Evolutionary conservation across 2,113 vertebrate genomes (phyloP).

Genomic region (Varanus komodoensis): DNA sequence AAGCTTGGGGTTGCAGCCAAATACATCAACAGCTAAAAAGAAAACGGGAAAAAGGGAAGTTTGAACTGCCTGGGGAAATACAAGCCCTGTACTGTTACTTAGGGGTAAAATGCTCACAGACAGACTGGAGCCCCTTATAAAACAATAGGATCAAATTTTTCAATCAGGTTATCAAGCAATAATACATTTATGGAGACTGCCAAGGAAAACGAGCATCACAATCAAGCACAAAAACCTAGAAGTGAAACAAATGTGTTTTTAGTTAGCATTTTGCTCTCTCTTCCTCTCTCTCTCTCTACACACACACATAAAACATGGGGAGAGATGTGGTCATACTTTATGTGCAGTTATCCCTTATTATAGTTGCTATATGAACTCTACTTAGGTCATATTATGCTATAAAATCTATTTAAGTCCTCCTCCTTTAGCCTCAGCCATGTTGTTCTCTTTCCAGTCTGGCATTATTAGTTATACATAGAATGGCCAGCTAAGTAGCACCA

Average conservation of each 20-base stretch:
- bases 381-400: too few relatives aligned
- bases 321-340: slow-evolving; percentile 65
- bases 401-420: not conserved
- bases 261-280: slow-evolving; percentile 67
- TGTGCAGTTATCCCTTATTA: slow-evolving; percentile 70
- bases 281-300: slow-evolving; percentile 48
- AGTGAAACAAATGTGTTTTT: slow-evolving; percentile 70
- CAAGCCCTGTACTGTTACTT: slow-evolving; percentile 73
- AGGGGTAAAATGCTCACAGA: slow-evolving; percentile 76
- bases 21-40: slow-evolving; percentile 48
- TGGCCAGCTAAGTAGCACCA: too few relatives aligned
- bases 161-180: slow-evolving; percentile 67
- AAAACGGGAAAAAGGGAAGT: slow-evolving; percentile 38
- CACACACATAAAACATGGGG: slow-evolving; percentile 55
- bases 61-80: slow-evolving; percentile 73
- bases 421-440: not conserved
- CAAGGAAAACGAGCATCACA: slow-evolving; percentile 63
- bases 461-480: too few relatives aligned
- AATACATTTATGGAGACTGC: slow-evolving; percentile 66
- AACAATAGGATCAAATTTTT: slow-evolving; percentile 80
- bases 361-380: slow-evolving; percentile 4
- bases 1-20: slow-evolving; percentile 72
- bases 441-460: not conserved
- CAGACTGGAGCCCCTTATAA: slow-evolving; percentile 76
- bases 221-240: slow-evolving; percentile 55